Percentiles rank a stretch among this genome's conserved stretches.
phyloP scores from a whole-genome alignment of 1,140 invertebrate species.

The Papilio helenus region DNA sequence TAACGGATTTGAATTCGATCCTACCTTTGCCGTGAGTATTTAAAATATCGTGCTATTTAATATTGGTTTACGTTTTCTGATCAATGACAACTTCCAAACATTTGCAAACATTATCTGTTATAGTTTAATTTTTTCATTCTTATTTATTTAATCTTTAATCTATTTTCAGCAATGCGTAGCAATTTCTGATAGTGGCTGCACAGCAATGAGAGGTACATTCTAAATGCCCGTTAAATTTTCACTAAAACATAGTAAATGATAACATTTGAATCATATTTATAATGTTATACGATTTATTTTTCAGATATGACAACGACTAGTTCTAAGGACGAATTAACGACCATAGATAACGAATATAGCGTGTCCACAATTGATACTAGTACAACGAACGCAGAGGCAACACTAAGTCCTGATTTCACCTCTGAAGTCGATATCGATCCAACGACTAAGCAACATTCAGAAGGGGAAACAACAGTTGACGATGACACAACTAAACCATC shows the following conservation, averaged over 20 bases:
- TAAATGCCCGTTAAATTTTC: not conserved
- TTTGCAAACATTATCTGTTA: not conserved
- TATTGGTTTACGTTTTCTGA: not conserved
- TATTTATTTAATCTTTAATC: not conserved
- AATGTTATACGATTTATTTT: not conserved
- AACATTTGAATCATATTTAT: not conserved
- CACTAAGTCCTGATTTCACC: not conserved
- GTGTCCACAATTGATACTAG: not conserved
- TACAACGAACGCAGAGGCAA: not conserved
- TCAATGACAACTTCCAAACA: not conserved
- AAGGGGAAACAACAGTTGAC: not conserved
- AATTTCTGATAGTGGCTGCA: constrained; percentile 50
- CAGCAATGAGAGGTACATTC: constrained; percentile 35
- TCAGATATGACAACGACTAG: constrained; percentile 10
- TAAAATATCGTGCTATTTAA: not conserved
- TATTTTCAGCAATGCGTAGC: constrained; percentile 42
- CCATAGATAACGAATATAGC: not conserved
- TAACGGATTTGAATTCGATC: constrained; percentile 57
- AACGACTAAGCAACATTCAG: not conserved
- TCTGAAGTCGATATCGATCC: not conserved
- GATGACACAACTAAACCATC: not conserved
- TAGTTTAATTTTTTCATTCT: not conserved
- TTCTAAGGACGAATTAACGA: not conserved
- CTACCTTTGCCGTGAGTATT: constrained; percentile 47
- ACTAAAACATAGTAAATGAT: not conserved